Base-by-base conservation (phyloP, 37 sponge, comb jelly and placozoan genomes). In the Lycopodina hypogea region DNA sequence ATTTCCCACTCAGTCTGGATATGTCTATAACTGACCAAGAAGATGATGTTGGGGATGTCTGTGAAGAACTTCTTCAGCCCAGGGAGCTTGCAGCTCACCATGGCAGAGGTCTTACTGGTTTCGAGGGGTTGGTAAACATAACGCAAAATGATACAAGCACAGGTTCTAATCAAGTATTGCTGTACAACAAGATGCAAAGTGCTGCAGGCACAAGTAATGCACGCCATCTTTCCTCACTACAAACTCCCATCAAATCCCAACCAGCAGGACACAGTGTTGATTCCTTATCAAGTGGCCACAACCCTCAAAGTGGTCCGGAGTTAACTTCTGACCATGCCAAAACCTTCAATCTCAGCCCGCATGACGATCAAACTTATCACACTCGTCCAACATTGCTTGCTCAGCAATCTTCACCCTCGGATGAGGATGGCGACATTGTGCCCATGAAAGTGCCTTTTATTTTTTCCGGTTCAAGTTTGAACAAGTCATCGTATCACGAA, bases 271-370 rank as follows among this genome's bases (percentile, higher is more conserved):
- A 55, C 32, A 21, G 80, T 19, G 45, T 60, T 28, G 40, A 59
- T 69, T 80, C 80, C 23, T 80, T 80, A 60, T 71, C 80, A 22
- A 39, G 32, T 7, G 57, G 59, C 9, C 80, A 37, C 59, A 56
- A 34, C 33, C 45, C 36, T 39, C 42, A 37, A 14, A 26, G 53
- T n/a, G 39, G 45, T 6, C 52, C 68, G 38, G 67, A 79, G 30
- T 29, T 58, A 57, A 40, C 62, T 0, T 19, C 29, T 26, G 59
- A 40, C 32, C n/a, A 57, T n/a, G n/a, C 3, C 17, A 48, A 70
- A 29, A 61, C 80, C 18, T 22, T 30, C 32, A 70, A 60, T 35
- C 71, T 80, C 59, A 58, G 71, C 37, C 29, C 80, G 28, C 71
- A 60, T 33, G 69, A 56, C n/a, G 71, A 80, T 23, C 42, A 37